A percentile compares a stretch with the other conserved stretches of the same genome.
Evolutionary conservation across 2,888 invertebrate species (phyloP).

Genomic region (Acanthosoma haemorrhoidale): DNA sequence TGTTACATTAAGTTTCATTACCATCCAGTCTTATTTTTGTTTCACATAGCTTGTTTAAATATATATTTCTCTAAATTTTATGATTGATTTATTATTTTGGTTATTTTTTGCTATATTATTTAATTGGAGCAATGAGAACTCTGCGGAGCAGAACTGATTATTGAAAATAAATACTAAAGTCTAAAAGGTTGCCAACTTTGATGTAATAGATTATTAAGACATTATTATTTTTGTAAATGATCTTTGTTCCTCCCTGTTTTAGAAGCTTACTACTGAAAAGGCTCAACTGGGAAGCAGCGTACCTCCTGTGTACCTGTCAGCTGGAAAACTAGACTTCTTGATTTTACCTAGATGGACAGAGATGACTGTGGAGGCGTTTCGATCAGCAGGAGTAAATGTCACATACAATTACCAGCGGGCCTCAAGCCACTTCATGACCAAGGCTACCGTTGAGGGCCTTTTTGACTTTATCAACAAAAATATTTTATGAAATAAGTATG

Average conservation of each 20-base stretch:
- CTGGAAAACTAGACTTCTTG: slow-evolving; percentile 22
- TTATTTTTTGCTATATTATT: too few relatives aligned
- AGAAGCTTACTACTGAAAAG: neutral
- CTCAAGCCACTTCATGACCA: slow-evolving; percentile 18
- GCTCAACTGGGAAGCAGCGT: neutral
- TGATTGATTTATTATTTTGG: too few relatives aligned
- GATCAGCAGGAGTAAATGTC: neutral
- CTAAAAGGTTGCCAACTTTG: too few relatives aligned
- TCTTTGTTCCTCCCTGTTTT: neutral
- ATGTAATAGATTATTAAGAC: too few relatives aligned
- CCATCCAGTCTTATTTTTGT: too few relatives aligned
- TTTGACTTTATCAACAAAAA: slow-evolving; percentile 17
- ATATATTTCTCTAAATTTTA: too few relatives aligned
- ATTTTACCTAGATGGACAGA: neutral
- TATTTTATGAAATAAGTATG: too few relatives aligned
- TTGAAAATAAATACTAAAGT: too few relatives aligned
- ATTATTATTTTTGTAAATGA: slow-evolving; percentile 8
- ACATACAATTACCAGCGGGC: neutral
- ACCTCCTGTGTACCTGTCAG: slow-evolving; percentile 19
- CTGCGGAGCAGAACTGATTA: too few relatives aligned
- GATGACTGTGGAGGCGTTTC: neutral
- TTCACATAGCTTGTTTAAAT: too few relatives aligned
- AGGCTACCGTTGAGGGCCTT: neutral
- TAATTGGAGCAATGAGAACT: too few relatives aligned
- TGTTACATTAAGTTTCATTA: too few relatives aligned